Conservation (phyloP, 2,113 vertebrate species). For the Capreolus pygargus region DNA sequence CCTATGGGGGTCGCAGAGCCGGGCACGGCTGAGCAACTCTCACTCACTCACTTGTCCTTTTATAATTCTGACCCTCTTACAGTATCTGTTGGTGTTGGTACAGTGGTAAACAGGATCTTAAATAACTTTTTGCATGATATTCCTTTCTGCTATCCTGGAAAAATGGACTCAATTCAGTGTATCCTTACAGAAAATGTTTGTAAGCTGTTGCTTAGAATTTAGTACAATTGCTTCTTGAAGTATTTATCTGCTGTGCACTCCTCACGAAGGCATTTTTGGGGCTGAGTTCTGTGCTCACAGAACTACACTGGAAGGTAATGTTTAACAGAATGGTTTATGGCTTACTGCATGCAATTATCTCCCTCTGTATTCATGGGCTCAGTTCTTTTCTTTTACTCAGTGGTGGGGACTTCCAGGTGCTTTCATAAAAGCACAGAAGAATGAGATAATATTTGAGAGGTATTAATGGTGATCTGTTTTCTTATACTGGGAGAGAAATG, state of each 20-base stretch:
- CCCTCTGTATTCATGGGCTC: conserved; percentile 40
- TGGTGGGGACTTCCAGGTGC: background rate
- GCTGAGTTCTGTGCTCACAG: background rate
- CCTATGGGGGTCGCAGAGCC: background rate
- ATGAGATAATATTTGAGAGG: background rate
- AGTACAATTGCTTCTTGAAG: background rate
- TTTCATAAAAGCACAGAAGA: conserved; percentile 1
- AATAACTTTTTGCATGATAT: conserved; percentile 49
- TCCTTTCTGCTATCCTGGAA: conserved; percentile 46
- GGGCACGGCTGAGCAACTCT: background rate
- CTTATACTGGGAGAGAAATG: background rate
- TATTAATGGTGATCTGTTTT: background rate
- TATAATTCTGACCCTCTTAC: conserved; percentile 27
- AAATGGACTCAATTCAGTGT: background rate
- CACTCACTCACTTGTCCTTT: background rate
- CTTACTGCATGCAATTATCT: conserved; percentile 3
- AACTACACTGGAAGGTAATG: conserved; percentile 28
- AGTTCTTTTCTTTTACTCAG: background rate
- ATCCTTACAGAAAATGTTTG: background rate
- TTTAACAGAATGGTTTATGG: conserved; percentile 63
- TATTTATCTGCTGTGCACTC: background rate
- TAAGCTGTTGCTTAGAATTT: background rate
- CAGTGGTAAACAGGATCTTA: conserved; percentile 49
- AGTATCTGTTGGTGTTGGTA: background rate
- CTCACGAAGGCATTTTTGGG: background rate